A percentile compares a stretch with the other conserved stretches of the same genome.
Evolutionary conservation across 2,113 vertebrate species (phyloP).

Genomic region (Coreoperca whiteheadi): DNA sequence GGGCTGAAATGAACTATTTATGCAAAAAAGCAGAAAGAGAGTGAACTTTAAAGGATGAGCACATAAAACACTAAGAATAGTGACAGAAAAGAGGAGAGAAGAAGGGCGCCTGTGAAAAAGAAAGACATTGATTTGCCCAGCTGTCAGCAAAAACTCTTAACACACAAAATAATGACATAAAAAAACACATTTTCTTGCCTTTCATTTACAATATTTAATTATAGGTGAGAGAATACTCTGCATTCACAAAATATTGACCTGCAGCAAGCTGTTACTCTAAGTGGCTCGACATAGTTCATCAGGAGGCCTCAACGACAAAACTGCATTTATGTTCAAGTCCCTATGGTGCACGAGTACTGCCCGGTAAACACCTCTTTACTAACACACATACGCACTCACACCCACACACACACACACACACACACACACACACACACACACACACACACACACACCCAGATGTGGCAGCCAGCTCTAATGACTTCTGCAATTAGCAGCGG

Average conservation of each 20-base stretch:
- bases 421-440: slow-evolving; percentile 29
- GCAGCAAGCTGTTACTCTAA: background rate
- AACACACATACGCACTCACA: slow-evolving; percentile 29
- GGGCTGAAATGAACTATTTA: slow-evolving; percentile 52
- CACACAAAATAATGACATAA: background rate
- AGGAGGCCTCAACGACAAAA: background rate
- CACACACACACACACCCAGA: slow-evolving; percentile 25
- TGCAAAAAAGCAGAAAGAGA: slow-evolving; percentile 16
- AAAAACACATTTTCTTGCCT: background rate
- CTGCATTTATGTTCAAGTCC: background rate
- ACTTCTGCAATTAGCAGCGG: slow-evolving; percentile 65
- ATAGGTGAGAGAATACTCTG: background rate
- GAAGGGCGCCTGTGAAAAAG: background rate
- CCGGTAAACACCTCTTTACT: slow-evolving; percentile 18
- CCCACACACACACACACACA: slow-evolving; percentile 31
- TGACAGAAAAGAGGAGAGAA: background rate
- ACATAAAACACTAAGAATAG: slow-evolving; percentile 24
- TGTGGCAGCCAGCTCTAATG: slow-evolving; percentile 38
- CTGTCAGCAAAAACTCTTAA: background rate
- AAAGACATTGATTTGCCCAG: background rate
- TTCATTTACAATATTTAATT: background rate
- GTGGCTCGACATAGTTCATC: background rate
- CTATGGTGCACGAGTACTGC: background rate
- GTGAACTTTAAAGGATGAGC: slow-evolving; percentile 28
- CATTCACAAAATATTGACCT: background rate